Percentiles rank a stretch among this genome's conserved stretches.
phyloP scores from a whole-genome alignment of 2,113 vertebrate species.

The Mionectes macconnelli region DNA sequence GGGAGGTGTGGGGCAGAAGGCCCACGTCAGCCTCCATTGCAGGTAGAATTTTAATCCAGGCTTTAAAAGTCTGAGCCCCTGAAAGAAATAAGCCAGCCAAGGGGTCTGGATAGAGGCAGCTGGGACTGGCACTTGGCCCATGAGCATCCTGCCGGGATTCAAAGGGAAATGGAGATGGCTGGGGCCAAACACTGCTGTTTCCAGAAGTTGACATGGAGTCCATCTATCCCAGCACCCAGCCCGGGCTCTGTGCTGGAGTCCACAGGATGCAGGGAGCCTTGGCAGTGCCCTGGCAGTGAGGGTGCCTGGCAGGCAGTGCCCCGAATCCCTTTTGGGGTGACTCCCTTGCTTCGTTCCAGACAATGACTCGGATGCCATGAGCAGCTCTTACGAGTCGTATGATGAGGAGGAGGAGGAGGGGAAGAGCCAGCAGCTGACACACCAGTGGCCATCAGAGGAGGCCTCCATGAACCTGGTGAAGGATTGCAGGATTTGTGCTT shows the following conservation, averaged over 20 bases:
- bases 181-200: not conserved
- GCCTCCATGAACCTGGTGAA: constrained; percentile 84
- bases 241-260: not conserved
- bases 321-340: not conserved
- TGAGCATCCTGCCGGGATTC: not conserved
- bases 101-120: not conserved
- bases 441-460: constrained; percentile 89
- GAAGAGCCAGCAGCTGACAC: constrained; percentile 81
- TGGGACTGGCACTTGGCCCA: not conserved
- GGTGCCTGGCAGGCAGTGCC: fast-evolving
- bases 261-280: fast-evolving
- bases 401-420: constrained; percentile 95
- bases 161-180: not conserved
- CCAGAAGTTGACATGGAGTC: not conserved
- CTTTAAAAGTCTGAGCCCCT: not conserved
- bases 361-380: constrained; percentile 95
- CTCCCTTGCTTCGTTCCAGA: constrained; percentile 71
- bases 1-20: not conserved
- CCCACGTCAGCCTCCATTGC: fast-evolving
- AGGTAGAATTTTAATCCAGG: not conserved
- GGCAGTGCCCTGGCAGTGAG: not conserved
- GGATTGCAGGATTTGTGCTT: constrained; percentile 92
- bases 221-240: not conserved
- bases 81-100: not conserved
- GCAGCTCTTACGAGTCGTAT: constrained; percentile 97